Evolutionary conservation across 2,797 vertebrate species (phyloP), one percentile per base, ranked within the genome.

Genomic region (Erpetoichthys calabaricus): DNA sequence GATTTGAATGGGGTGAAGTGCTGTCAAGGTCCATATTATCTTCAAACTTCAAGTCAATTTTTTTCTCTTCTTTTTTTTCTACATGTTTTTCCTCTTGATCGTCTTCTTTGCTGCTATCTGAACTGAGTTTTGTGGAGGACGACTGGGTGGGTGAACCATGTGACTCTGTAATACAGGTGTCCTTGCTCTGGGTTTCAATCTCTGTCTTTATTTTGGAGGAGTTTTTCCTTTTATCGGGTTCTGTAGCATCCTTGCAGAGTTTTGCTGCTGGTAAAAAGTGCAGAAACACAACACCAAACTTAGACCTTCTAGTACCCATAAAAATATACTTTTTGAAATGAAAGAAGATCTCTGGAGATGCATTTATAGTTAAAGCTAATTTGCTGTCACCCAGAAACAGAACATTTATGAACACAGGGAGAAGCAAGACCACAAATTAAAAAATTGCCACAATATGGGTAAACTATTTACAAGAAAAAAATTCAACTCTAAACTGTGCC

Each of bases 171-270:
- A 69, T 51, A 45, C 50, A 55, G 53, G 68, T 65, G 63, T 76
- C 0, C 67, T 68, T 60, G 59, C 74, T 82, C 64, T 72, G 78
- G 66, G 72, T 69, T 60, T 73, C 66, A 62, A 68, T 41, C 6
- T 82, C 78, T 58, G 57, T 41, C 69, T 85, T 87, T 25, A 81
- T 64, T 63, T 80, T 82, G 59, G 61, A 55, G 3, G 63, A 50
- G 63, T 61, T 73, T 74, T 85, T 88, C 72, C 72, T 75, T 73
- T 82, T 80, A 64, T 85, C 83, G 55, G 75, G 58, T 55, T 76
- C 62, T 5, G 63, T 65, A 45, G 71, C 72, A 54, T 74, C 80
- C 52, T 78, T 80, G 45, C 73, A 74, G 47, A 75, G 74, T 71
- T 80, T 85, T 47, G 74, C 76, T 67, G 76, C 83, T 86, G 7